phyloP scores from a whole-genome alignment of 2,113 vertebrate genomes.

The Lipophrys pholis region DNA sequence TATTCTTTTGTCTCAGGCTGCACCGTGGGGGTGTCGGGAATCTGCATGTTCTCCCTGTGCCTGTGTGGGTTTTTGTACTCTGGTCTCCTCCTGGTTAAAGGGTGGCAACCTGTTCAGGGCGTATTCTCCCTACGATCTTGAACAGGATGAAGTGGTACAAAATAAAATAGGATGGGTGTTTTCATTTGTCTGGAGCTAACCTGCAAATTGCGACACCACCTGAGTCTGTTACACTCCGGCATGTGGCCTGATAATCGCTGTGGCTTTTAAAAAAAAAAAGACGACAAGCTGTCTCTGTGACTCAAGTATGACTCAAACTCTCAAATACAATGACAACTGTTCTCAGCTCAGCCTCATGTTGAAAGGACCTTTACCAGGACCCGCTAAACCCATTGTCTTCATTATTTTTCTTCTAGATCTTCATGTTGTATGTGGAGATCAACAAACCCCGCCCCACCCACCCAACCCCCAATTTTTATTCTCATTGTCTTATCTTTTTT shows the following conservation, averaged over 20 bases:
- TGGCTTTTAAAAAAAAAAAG: constrained; percentile 30
- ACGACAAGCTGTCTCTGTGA: constrained; percentile 38
- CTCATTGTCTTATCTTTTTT: constrained; percentile 33
- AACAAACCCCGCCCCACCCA: too few species aligned
- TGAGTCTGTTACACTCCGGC: constrained; percentile 11
- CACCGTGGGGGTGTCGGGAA: not conserved
- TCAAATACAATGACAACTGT: constrained; percentile 38
- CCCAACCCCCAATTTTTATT: not conserved
- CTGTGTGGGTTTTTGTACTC: too few species aligned
- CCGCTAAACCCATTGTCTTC: constrained; percentile 33
- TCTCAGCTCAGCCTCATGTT: constrained; percentile 39
- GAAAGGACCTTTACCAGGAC: constrained; percentile 34
- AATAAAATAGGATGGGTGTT: too few species aligned
- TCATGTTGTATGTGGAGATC: not conserved
- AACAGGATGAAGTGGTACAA: too few species aligned
- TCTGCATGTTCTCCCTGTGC: too few species aligned
- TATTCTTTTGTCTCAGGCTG: not conserved
- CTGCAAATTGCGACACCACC: constrained; percentile 7
- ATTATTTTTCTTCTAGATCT: constrained; percentile 26
- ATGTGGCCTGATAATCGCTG: constrained; percentile 34
- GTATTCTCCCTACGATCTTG: too few species aligned
- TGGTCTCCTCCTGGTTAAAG: too few species aligned
- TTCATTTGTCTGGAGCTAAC: too few species aligned
- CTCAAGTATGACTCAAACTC: constrained; percentile 38
- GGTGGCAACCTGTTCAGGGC: too few species aligned